phyloP scores from a whole-genome alignment of 1,140 invertebrate genomes.

The Drosophila tristis region DNA sequence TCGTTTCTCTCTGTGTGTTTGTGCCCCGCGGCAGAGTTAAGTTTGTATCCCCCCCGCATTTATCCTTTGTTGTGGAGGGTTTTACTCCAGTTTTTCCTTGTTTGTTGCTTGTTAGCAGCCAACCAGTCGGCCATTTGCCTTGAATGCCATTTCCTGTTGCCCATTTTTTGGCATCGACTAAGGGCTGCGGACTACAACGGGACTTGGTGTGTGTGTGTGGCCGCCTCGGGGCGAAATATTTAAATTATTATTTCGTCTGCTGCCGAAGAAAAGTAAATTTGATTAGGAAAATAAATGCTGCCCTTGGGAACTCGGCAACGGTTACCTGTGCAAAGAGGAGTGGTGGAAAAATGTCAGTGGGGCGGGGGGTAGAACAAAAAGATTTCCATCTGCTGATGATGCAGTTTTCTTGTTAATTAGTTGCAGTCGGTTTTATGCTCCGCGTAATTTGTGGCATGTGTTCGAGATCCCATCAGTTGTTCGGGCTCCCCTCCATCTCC shows the following conservation, averaged over 20 bases:
- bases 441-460: conserved; percentile 68
- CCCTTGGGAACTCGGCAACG: conserved; percentile 19
- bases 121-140: conserved; percentile 49
- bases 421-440: conserved; percentile 73
- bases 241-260: conserved; percentile 71
- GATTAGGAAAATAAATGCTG: conserved; percentile 70
- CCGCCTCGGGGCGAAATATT: conserved; percentile 55
- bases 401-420: conserved; percentile 77
- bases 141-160: conserved; percentile 71
- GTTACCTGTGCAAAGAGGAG: no score
- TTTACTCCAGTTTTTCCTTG: conserved; percentile 59
- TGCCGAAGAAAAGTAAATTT: conserved; percentile 68
- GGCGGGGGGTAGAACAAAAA: no score
- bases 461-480: conserved; percentile 2
- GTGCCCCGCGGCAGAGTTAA: conserved; percentile 72
- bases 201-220: no score
- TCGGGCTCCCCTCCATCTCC: background rate
- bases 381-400: conserved; percentile 47
- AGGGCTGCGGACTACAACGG: background rate
- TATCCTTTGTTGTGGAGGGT: conserved; percentile 46
- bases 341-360: no score
- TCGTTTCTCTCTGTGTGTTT: conserved; percentile 42
- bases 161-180: conserved; percentile 24
- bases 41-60: conserved; percentile 31
- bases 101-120: conserved; percentile 66